Conservation (phyloP, 2,113 vertebrate species). For the Poeciliopsis prolifica region DNA sequence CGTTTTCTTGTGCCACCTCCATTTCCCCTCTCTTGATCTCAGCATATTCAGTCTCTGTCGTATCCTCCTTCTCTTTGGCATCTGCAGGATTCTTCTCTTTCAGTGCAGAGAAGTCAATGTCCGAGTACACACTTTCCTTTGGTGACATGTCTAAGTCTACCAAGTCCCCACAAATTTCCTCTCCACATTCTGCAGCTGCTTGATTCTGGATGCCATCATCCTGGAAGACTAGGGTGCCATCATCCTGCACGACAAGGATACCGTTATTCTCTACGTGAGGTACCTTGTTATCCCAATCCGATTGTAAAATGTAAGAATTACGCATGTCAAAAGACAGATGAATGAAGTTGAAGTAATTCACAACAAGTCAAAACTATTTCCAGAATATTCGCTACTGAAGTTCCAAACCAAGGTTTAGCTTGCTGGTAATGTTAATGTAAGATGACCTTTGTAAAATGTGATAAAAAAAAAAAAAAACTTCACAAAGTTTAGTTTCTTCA, state of each 20-base stretch:
- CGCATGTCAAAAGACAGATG: not conserved
- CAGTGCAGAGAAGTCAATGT: conserved; percentile 57
- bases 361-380: too few relatives aligned
- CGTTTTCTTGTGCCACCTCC: not conserved
- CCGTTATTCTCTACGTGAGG: not conserved
- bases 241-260: not conserved
- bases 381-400: too few relatives aligned
- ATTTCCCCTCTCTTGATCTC: conserved; percentile 59
- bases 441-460: too few relatives aligned
- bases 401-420: too few relatives aligned
- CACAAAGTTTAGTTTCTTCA: too few relatives aligned
- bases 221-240: not conserved
- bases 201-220: conserved; percentile 13
- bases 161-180: not conserved
- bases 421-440: too few relatives aligned
- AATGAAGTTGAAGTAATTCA: too few relatives aligned
- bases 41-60: conserved; percentile 67
- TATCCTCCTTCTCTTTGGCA: not conserved
- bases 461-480: too few relatives aligned
- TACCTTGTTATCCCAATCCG: not conserved
- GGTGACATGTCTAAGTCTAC: not conserved
- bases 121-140: conserved; percentile 61
- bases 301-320: not conserved
- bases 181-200: not conserved
- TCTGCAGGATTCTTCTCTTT: conserved; percentile 6